phyloP scores from a whole-genome alignment of 2,797 vertebrate species.

The Ara ararauna region DNA sequence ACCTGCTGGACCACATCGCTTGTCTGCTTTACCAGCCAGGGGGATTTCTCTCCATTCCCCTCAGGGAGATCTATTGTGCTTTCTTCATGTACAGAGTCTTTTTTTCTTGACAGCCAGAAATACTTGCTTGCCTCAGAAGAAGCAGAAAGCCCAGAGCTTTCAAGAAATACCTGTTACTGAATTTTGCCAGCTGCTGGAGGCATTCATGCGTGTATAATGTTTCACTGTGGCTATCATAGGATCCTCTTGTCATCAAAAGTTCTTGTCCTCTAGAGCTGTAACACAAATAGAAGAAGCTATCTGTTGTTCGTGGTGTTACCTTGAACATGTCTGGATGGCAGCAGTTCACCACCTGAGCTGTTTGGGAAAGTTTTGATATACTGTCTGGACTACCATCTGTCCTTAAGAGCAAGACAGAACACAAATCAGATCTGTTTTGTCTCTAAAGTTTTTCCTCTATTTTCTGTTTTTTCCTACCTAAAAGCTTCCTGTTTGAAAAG shows the following conservation, averaged over 20 bases:
- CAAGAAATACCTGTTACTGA: fast-evolving
- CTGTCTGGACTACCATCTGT: too few species aligned
- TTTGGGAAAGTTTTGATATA: fast-evolving
- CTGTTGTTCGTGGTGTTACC: neutral
- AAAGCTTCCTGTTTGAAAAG: neutral
- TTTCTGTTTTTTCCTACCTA: neutral
- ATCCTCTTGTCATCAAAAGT: neutral
- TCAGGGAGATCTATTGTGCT: neutral
- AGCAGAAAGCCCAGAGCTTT: neutral
- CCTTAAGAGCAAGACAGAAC: neutral
- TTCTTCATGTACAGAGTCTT: neutral
- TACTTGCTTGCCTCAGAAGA: neutral
- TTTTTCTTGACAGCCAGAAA: neutral
- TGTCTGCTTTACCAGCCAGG: too few species aligned
- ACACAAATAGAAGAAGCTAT: neutral
- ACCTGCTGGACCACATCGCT: too few species aligned
- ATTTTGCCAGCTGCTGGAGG: neutral
- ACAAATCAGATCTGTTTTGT: neutral
- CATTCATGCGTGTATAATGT: neutral
- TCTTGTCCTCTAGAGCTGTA: neutral
- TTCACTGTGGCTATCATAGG: neutral
- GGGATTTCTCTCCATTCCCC: neutral
- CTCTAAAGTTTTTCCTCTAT: neutral
- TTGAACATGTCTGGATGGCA: neutral
- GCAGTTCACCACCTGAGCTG: neutral